Conservation (phyloP, 2,888 invertebrate genomes). For the Allacma fusca region DNA sequence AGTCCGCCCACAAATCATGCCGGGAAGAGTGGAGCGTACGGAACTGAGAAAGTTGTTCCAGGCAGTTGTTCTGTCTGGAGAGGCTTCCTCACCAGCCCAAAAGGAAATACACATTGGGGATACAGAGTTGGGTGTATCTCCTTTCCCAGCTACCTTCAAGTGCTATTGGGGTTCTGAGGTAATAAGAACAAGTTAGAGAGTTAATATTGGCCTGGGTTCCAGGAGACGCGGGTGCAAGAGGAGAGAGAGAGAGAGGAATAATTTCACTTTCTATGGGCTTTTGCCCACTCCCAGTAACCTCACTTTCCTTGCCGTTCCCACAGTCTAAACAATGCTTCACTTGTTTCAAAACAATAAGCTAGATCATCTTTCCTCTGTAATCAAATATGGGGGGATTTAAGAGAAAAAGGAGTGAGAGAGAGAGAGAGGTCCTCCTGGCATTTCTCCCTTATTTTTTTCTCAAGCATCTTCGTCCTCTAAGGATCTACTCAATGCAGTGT, state of each 20-base stretch:
- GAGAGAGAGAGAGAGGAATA: neutral
- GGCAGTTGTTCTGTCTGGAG: no score
- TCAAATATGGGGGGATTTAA: neutral
- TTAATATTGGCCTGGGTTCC: neutral
- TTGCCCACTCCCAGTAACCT: constrained; percentile 7
- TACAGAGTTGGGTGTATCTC: neutral
- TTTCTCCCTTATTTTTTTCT: no score
- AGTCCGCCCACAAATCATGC: no score
- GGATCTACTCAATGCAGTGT: no score
- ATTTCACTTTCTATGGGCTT: neutral
- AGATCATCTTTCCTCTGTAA: constrained; percentile 15
- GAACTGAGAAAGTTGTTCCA: no score
- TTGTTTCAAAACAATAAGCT: constrained; percentile 33
- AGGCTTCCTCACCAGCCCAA: no score
- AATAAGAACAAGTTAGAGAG: constrained; percentile 33
- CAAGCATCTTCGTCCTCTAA: no score
- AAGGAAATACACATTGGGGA: no score
- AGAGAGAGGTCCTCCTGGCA: neutral
- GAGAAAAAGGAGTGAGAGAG: no score
- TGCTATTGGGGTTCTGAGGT: constrained; percentile 10
- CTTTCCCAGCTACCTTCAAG: neutral
- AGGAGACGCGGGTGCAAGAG: neutral
- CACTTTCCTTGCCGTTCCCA: neutral
- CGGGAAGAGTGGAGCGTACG: no score
- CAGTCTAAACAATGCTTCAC: constrained; percentile 23